Base-by-base conservation (phyloP, 2,888 invertebrate species). In the Drosophila limbata region DNA sequence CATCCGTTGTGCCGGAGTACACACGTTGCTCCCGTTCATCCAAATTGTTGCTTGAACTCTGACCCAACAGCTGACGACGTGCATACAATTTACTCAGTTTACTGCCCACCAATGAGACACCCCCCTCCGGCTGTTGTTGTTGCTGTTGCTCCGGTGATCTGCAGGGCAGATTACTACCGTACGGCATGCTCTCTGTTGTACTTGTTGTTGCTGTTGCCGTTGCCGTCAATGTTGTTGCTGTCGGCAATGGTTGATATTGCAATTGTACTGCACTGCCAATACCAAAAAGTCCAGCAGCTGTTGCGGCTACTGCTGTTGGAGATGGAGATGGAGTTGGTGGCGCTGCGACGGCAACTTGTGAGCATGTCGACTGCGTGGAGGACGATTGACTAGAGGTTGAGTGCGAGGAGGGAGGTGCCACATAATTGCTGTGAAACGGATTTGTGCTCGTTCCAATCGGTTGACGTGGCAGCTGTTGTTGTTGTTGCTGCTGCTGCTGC, bases 381-480 rank as follows among this genome's bases (percentile, higher is more conserved):
- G 90, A 87, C 19, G 91, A 91, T 77, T 92, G 92, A 91, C 92
- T 92, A 90, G 92, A 92, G 63, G 91, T 91, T 77, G 92, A 91
- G 80, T 88, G 91, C 68, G 84, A 87, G 62, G 88, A 91, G 53
- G 86, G 70, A 17, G 89, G 87, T 31, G 91, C 84, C 63, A 89
- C 87, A 77, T 90, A 91, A 67, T 88, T 91, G 81, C 89, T 91
- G 35, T 91, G 83, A 86, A 92, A 92, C 8, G 92, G 92, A 86
- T 92, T 92, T 50, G 92, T 91, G 57, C 87, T 88, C 15, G 85
- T 73, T 10, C 60, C 65, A 13, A 42, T 44, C 5, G 69, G 48
- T 33, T 79, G 78, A 21, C 85, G 82, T 57, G 84, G 82, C 28
- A 81, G 28, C 31, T 59, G 42, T n/a, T 55, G 45, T 8, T 44